phyloP scores from a whole-genome alignment of 2,113 vertebrate species.

The Vulpes ferrilata region DNA sequence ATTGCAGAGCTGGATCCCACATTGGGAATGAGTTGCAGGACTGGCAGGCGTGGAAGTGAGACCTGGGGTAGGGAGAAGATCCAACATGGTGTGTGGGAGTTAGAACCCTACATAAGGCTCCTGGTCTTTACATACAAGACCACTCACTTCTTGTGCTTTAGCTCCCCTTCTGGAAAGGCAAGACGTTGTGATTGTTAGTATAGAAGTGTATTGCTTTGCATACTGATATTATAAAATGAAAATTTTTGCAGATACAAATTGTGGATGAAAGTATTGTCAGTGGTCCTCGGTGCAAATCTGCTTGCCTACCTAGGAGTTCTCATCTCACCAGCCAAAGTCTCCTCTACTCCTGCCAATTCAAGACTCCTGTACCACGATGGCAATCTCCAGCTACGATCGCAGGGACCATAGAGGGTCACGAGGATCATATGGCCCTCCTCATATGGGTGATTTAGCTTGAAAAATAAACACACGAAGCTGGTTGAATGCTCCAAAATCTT shows the following conservation, averaged over 20 bases:
- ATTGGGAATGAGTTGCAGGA: not conserved
- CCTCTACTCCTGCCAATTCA: not conserved
- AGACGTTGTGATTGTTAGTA: not conserved
- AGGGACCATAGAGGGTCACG: not conserved
- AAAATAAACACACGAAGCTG: not conserved
- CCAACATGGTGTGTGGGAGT: not conserved
- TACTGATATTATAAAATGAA: not conserved
- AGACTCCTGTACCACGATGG: not conserved
- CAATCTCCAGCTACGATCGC: not conserved
- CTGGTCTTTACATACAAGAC: not conserved
- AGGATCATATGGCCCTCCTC: not conserved
- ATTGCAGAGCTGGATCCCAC: not conserved
- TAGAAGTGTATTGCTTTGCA: not conserved
- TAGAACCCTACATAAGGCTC: not conserved
- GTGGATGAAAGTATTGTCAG: not conserved
- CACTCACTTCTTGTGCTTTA: not conserved
- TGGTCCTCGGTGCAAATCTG: not conserved
- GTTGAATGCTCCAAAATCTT: not conserved
- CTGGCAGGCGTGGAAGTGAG: not conserved
- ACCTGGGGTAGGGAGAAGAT: accelerated
- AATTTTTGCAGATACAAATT: not conserved
- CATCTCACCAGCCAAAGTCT: not conserved
- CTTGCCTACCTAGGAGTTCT: not conserved
- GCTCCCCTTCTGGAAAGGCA: not conserved
- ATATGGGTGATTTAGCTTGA: not conserved